A percentile compares a stretch with the other conserved stretches of the same genome.
phyloP scores from a whole-genome alignment of 1,140 invertebrate genomes.

The Charaxes varanes region DNA sequence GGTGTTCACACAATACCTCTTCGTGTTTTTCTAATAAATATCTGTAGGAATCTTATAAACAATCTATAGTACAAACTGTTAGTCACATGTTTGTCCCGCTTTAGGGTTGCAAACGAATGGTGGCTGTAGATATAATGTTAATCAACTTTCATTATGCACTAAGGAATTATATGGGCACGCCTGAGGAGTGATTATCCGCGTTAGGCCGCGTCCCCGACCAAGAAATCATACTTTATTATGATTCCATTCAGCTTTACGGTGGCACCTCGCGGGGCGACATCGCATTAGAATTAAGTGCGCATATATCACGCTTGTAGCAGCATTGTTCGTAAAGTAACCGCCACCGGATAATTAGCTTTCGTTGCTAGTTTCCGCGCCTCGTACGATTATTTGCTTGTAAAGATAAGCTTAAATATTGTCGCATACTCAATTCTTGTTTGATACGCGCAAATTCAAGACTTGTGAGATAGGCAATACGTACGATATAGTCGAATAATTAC shows the following conservation, averaged over 20 bases:
- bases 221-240: conserved; percentile 73
- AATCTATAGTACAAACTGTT: too few species aligned
- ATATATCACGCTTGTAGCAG: conserved; percentile 55
- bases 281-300: conserved; percentile 64
- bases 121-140: conserved; percentile 47
- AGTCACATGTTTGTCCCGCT: background rate
- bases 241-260: conserved; percentile 51
- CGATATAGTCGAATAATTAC: too few species aligned
- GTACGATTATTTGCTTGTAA: conserved; percentile 8
- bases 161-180: conserved; percentile 72
- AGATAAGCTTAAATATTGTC: too few species aligned
- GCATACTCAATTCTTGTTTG: too few species aligned
- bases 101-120: background rate
- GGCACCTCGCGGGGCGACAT: conserved; percentile 49
- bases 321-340: conserved; percentile 48
- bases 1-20: too few species aligned
- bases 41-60: too few species aligned
- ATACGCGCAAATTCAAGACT: too few species aligned
- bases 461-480: too few species aligned
- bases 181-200: conserved; percentile 70
- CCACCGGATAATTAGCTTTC: conserved; percentile 49
- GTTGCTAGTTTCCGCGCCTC: conserved; percentile 29
- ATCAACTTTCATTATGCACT: conserved; percentile 74
- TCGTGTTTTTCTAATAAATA: too few species aligned
- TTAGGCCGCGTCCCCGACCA: conserved; percentile 63